Evolutionary conservation across 2,888 invertebrate species (phyloP), one percentile per base, ranked within the genome.

Genomic region (Nephrotoma appendiculata): DNA sequence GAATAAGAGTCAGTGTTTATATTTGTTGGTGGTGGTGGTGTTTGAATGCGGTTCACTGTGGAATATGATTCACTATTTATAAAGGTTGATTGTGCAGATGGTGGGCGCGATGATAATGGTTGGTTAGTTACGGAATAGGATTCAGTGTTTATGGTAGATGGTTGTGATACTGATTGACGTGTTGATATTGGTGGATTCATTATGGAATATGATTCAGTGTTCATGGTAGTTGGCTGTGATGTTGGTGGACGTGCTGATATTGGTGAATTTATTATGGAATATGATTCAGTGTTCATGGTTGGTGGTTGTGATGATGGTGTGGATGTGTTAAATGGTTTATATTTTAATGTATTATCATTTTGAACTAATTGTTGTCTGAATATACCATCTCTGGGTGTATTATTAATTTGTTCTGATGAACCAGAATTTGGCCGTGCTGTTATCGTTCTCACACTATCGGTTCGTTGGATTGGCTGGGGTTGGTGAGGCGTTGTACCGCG

Each of bases 341-440:
- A 71, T 45, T 85, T 45, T 5, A 87, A 52, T 71, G 71, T 71
- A 71, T 31, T 71, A 31, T 71, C 71, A 71, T 71, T 71, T 31
- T 31, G 71, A 9, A 71, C 9, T 31, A 71, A 71, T 19, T 19
- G 31, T 71, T 71, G 6, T 71, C 71, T 71, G 11, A 9, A 71
- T 71, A 71, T 71, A 71, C 71, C 71, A 71, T 71, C 71, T 71
- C 71, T 19, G 71, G 31, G 31, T 71, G 71, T 71, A 11, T 71
- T 71, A 9, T 84, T 84, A 3, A 42, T 43, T 84, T 84, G 84
- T 42, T 84, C 84, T 43, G 84, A 42, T 42, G 84, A 12, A 42
- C 2, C n/a, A 42, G 43, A 42, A 84, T 84, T 84, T 12, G 89
- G 88, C 57, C 89, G 87, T 31, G 87, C 87, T 85, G 87, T 86